A percentile compares a stretch with the other conserved stretches of the same genome.
Conservation (phyloP, 2,113 vertebrate genomes). For the Nettapus auritus region DNA sequence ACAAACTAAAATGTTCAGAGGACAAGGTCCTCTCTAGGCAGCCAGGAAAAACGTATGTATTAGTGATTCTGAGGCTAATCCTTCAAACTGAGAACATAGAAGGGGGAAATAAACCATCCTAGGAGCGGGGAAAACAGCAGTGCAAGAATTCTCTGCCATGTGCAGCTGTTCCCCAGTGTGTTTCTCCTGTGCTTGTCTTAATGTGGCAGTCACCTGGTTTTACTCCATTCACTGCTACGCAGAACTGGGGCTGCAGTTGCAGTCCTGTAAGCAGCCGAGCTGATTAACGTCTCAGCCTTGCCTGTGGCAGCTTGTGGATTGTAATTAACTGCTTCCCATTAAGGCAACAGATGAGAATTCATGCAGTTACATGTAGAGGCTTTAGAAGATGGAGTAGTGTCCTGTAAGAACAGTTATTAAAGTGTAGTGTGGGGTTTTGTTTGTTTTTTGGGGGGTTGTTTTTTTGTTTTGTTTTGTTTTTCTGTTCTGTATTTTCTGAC, state of each 20-base stretch:
- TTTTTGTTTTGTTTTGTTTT: neutral
- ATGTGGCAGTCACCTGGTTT: neutral
- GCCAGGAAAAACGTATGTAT: neutral
- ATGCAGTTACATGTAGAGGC: constrained; percentile 12
- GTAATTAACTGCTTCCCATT: constrained; percentile 41
- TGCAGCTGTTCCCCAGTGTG: neutral
- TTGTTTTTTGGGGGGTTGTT: neutral
- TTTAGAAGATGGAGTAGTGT: neutral
- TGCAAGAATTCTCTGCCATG: neutral
- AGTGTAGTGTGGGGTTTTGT: neutral
- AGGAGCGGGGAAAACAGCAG: neutral
- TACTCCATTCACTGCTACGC: fast-evolving
- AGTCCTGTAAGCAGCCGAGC: neutral
- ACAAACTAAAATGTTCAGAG: neutral
- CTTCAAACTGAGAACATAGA: neutral
- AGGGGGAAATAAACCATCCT: neutral
- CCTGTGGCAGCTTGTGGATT: constrained; percentile 4
- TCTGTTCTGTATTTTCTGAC: neutral
- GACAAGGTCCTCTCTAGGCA: neutral
- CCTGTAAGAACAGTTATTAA: neutral
- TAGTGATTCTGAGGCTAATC: neutral
- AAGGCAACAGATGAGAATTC: constrained; percentile 26
- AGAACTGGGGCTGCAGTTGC: neutral
- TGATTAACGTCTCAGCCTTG: neutral
- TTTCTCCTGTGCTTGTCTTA: neutral